Evolutionary conservation across 2,888 invertebrate genomes (phyloP).

Genomic region (Rhimphoctona megacephalus): DNA sequence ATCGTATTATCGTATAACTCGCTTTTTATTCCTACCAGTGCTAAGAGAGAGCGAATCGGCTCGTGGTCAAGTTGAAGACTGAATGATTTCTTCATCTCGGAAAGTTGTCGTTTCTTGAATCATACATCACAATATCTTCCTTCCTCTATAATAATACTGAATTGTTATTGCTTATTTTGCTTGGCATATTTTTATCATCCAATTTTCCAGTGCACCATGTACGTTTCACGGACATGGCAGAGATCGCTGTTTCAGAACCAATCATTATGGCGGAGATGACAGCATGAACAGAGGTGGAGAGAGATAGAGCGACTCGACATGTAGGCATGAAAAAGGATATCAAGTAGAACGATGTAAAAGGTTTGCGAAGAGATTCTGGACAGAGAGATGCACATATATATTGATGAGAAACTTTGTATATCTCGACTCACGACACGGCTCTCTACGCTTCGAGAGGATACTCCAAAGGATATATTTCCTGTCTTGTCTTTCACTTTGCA

Average conservation of each 20-base stretch:
- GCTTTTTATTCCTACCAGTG: constrained; percentile 46
- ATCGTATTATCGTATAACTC: constrained; percentile 37
- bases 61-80: constrained; percentile 51
- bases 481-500: constrained; percentile 50
- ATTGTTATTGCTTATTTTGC: too few relatives aligned
- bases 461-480: constrained; percentile 55
- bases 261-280: too few relatives aligned
- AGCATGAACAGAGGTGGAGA: too few relatives aligned
- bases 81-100: constrained; percentile 41
- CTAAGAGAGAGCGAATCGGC: constrained; percentile 50
- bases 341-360: constrained; percentile 13
- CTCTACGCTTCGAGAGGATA: constrained; percentile 56
- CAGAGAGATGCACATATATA: background rate
- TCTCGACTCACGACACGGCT: constrained; percentile 37
- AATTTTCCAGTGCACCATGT: too few relatives aligned
- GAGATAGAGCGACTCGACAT: background rate
- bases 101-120: background rate
- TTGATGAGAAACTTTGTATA: constrained; percentile 6
- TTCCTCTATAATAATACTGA: background rate
- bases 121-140: background rate
- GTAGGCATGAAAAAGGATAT: constrained; percentile 11
- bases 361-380: constrained; percentile 14
- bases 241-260: too few relatives aligned
- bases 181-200: too few relatives aligned
- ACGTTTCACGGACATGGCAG: too few relatives aligned